phyloP scores from a whole-genome alignment of 1,140 invertebrate species.

The Apolygus lucorum region DNA sequence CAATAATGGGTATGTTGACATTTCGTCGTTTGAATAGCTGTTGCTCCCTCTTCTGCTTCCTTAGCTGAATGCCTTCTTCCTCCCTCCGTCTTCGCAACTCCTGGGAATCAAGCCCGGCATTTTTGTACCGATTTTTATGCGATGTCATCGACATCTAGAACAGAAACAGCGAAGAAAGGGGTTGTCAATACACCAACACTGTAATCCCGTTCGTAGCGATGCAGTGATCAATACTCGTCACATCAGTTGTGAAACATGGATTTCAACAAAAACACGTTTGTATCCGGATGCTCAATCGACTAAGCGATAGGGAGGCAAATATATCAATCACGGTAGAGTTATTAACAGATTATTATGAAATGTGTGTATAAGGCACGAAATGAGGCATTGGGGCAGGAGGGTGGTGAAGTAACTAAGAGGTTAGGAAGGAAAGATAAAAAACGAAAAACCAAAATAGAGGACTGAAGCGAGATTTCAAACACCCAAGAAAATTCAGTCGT shows the following conservation, averaged over 20 bases:
- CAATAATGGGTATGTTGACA: slow-evolving; percentile 53
- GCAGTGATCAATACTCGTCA: background rate
- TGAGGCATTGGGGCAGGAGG: background rate
- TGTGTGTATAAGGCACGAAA: no score
- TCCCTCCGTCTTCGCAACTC: slow-evolving; percentile 84
- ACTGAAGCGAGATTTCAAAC: no score
- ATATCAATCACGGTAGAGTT: background rate
- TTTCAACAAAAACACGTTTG: background rate
- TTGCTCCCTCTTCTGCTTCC: slow-evolving; percentile 92
- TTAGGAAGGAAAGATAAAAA: background rate
- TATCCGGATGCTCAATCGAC: background rate
- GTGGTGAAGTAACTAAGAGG: background rate
- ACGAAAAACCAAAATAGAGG: background rate
- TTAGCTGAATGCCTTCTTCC: slow-evolving; percentile 90
- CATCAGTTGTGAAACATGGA: background rate
- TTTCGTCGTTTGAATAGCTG: slow-evolving; percentile 87
- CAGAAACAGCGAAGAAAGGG: background rate
- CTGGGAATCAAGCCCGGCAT: slow-evolving; percentile 80
- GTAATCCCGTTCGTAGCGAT: background rate
- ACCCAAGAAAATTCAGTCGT: background rate
- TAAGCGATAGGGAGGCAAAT: background rate
- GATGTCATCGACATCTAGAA: slow-evolving; percentile 62
- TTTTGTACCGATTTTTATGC: slow-evolving; percentile 94
- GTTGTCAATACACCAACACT: background rate
- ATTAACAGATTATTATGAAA: no score